Evolutionary conservation across 2,113 vertebrate genomes (phyloP).

Genomic region (Kryptolebias marmoratus): DNA sequence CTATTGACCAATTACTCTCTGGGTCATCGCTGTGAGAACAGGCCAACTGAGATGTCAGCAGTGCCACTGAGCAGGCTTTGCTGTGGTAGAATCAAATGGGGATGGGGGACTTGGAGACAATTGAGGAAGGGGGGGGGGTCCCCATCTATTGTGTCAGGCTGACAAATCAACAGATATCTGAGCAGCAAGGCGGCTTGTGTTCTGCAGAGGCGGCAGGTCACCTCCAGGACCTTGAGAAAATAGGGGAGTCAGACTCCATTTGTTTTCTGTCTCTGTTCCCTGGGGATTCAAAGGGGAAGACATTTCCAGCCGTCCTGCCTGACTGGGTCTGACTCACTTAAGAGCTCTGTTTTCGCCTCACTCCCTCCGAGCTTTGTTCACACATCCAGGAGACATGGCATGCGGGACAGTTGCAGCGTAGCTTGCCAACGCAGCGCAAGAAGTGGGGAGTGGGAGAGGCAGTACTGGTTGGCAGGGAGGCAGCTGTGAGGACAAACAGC

Average conservation of each 20-base stretch:
- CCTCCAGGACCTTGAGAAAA: slow-evolving; percentile 67
- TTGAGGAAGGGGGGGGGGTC: background rate
- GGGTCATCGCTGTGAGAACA: slow-evolving; percentile 45
- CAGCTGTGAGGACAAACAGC: slow-evolving; percentile 46
- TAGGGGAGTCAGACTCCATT: slow-evolving; percentile 73
- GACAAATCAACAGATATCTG: slow-evolving; percentile 52
- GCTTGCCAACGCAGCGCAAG: slow-evolving; percentile 45
- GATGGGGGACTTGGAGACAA: background rate
- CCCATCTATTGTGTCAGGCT: slow-evolving; percentile 50
- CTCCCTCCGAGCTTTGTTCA: slow-evolving; percentile 68
- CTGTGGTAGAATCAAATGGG: slow-evolving; percentile 21
- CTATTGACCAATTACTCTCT: slow-evolving; percentile 59
- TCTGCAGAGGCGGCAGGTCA: slow-evolving; percentile 46
- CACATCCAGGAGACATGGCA: slow-evolving; percentile 61
- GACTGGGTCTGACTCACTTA: slow-evolving; percentile 69
- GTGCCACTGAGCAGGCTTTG: slow-evolving; percentile 26
- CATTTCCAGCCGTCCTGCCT: slow-evolving; percentile 65
- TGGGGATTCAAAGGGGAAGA: slow-evolving; percentile 67
- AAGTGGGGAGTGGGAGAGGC: slow-evolving; percentile 45
- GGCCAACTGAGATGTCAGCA: slow-evolving; percentile 58
- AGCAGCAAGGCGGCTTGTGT: slow-evolving; percentile 12
- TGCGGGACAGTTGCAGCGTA: slow-evolving; percentile 61
- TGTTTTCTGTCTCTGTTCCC: slow-evolving; percentile 64
- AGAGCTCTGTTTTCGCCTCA: slow-evolving; percentile 56
- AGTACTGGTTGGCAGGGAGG: slow-evolving; percentile 34